Conservation (phyloP, 2,797 vertebrate species). For the Schizothorax lantsangensis region DNA sequence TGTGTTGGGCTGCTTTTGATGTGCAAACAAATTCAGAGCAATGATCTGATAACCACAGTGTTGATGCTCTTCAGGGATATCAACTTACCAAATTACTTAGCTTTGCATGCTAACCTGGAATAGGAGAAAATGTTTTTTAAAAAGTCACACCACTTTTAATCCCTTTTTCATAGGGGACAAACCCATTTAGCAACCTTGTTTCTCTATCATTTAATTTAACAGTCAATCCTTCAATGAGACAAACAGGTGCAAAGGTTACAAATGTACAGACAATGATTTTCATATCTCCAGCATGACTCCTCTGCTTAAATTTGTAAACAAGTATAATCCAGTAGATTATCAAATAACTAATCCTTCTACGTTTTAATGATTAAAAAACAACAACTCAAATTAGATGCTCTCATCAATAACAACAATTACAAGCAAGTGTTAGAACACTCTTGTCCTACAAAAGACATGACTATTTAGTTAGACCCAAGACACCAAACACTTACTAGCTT, state of each 20-base stretch:
- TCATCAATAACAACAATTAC: not conserved
- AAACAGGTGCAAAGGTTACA: not conserved
- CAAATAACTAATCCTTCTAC: not conserved
- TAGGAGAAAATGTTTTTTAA: not conserved
- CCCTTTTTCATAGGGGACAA: not conserved
- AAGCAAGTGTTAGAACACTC: not conserved
- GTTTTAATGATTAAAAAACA: not conserved
- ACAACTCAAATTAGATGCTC: not conserved
- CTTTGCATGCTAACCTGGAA: not conserved
- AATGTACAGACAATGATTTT: not conserved
- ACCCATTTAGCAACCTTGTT: not conserved
- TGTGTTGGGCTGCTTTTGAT: not conserved
- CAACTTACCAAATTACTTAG: not conserved
- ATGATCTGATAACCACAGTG: not conserved
- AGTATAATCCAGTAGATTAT: not conserved
- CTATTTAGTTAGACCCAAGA: not conserved
- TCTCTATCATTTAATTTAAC: not conserved
- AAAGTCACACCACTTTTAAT: not conserved
- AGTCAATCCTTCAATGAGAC: not conserved
- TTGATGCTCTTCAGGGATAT: not conserved
- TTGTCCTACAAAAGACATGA: not conserved
- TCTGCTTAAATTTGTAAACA: not conserved
- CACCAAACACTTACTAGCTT: constrained; percentile 12
- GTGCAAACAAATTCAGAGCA: not conserved
- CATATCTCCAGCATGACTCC: not conserved